These are phyloP conservation scores for Sarcophaga caerulescens DNA, from an alignment of 2,888 invertebrate genomes.

Conservation along the genomic window DNA sequence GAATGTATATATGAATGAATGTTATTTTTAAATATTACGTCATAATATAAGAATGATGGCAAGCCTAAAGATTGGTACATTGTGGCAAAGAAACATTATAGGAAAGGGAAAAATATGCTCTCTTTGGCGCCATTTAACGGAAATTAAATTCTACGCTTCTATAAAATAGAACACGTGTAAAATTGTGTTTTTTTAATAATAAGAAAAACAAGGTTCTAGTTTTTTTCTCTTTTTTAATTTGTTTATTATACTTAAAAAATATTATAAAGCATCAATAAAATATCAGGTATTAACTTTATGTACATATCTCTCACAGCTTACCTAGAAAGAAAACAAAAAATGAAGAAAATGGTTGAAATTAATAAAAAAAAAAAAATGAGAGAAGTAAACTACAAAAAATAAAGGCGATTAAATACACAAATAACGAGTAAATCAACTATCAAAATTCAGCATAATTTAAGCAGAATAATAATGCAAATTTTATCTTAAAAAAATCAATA, in stretches of 20 bases:
- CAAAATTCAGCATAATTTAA: too few species aligned
- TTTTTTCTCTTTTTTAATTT: neutral
- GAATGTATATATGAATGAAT: neutral
- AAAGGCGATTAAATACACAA: too few species aligned
- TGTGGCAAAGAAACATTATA: conserved; percentile 1
- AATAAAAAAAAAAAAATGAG: too few species aligned
- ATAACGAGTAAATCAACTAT: too few species aligned
- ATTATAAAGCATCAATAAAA: neutral
- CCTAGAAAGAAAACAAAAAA: conserved; percentile 4
- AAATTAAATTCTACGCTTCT: neutral
- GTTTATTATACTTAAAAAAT: too few species aligned
- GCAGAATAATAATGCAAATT: too few species aligned
- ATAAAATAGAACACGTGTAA: neutral
- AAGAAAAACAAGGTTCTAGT: neutral
- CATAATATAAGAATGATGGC: conserved; percentile 2
- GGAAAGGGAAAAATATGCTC: conserved; percentile 15
- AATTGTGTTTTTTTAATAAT: neutral
- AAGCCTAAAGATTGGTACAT: conserved; percentile 17
- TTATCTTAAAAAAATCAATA: too few species aligned
- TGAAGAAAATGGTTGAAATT: too few species aligned
- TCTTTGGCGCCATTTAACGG: conserved; percentile 36
- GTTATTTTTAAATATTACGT: neutral
- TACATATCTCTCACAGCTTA: neutral
- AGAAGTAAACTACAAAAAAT: too few species aligned
- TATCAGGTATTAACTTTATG: neutral